Base-by-base conservation (phyloP, 1,140 invertebrate species). In the Ostrea edulis region DNA sequence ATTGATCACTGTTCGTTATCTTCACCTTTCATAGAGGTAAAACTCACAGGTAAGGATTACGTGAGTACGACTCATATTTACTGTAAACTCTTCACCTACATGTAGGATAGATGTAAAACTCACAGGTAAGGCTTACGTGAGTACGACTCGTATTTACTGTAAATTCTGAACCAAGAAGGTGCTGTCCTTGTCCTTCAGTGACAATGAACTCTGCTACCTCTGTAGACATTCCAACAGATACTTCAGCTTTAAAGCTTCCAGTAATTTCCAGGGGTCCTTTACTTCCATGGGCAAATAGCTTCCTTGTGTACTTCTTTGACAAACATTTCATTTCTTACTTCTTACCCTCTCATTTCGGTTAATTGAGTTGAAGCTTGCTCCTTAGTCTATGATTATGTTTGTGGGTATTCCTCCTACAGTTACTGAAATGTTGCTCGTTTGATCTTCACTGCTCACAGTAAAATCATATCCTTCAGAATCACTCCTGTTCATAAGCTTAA, bases 211-310 rank as follows among this genome's bases (percentile, higher is more conserved):
- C 84, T 12, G 71, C 29, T 58, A 82, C 14, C 0, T 20, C 8
- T 14, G 82, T 2, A 82, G 25, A 65, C 12, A 17, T 86, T 2
- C 52, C 35, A 29, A 62, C 77, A 44, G 51, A n/a, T 8, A 84
- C 55, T 62, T 71, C 81, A 52, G 82, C 55, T 22, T n/a, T 65
- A 25, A 90, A 91, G 25, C n/a, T 55, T 62, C 85, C 88, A 12
- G 44, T 25, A 5, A 91, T 53, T 11, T 84, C 62, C 14, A 91
- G 20, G 62, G 86, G 86, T 77, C 84, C 85, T 8, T 55, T 8
- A 22, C 77, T 71, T 14, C 84, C 82, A 62, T 89, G 89, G 11
- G 84, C 54, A 62, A 68, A 90, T 12, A 90, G 55, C 2, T 86
- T 55, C 62, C 86, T 86, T 29, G 71, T 65, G n/a, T 71, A 20